Conservation (phyloP, 1,140 invertebrate genomes). For the Yoshiicerus persimilis region DNA sequence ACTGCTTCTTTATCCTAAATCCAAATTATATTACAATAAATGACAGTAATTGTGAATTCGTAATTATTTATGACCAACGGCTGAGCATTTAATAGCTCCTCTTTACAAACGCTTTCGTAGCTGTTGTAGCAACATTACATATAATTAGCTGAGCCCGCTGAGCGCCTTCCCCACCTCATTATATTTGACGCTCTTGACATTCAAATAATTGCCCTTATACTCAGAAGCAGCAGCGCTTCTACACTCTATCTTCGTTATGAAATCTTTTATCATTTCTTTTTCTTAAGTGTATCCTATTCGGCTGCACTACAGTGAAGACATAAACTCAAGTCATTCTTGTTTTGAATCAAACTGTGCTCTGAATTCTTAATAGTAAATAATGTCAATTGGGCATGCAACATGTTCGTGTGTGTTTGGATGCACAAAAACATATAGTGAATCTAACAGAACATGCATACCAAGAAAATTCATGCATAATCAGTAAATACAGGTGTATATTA, state of each 20-base stretch:
- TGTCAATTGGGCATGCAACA: not conserved
- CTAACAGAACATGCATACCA: no score
- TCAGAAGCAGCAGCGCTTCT: not conserved
- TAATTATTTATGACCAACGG: not conserved
- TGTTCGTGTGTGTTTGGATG: not conserved
- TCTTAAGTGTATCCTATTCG: not conserved
- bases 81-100: not conserved
- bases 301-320: not conserved
- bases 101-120: not conserved
- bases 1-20: not conserved
- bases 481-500: not conserved
- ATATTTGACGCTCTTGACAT: not conserved
- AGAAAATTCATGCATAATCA: not conserved
- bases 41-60: not conserved
- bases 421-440: not conserved
- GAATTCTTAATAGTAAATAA: not conserved
- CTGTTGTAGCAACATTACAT: not conserved
- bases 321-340: not conserved
- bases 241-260: not conserved
- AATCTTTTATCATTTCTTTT: not conserved
- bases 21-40: not conserved
- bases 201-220: conserved; percentile 2
- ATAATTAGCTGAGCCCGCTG: not conserved
- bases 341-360: not conserved
- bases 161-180: not conserved